These are phyloP conservation scores for Nesidiocoris tenuis DNA, from an alignment of 2,888 invertebrate genomes.

Conservation along the genomic window DNA sequence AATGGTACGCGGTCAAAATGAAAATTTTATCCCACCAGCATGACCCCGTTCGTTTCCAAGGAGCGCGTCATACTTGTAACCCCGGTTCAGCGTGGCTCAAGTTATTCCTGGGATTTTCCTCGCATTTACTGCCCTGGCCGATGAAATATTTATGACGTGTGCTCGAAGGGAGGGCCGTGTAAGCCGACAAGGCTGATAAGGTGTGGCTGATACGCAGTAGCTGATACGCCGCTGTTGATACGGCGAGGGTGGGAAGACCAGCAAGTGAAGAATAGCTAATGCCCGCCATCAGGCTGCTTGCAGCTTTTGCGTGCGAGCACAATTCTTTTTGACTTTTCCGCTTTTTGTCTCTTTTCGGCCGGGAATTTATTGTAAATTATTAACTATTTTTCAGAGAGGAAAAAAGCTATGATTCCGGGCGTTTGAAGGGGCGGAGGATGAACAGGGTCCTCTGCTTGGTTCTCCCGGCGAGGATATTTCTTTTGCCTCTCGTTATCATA, in stretches of 20 bases:
- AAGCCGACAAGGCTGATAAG: no score
- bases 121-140: not conserved
- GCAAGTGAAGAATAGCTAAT: conserved; percentile 21
- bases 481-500: conserved; percentile 44
- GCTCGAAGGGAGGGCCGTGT: no score
- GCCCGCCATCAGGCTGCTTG: conserved; percentile 19
- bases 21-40: no score
- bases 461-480: conserved; percentile 45
- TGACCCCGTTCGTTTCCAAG: no score
- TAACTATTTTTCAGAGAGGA: conserved; percentile 20
- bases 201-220: no score
- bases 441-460: conserved; percentile 44
- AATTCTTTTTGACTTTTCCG: conserved; percentile 8
- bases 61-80: no score
- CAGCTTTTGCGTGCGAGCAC: no score
- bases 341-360: conserved; percentile 1
- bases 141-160: not conserved
- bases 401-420: conserved; percentile 39
- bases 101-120: no score
- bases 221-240: no score
- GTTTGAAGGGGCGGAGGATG: conserved; percentile 43
- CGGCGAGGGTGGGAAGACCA: conserved; percentile 6
- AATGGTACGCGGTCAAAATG: no score
- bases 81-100: no score
- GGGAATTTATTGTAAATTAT: conserved; percentile 25